A percentile compares a stretch with the other conserved stretches of the same genome.
These are phyloP conservation scores for Cephus runcator DNA, from an alignment of 2,888 invertebrate genomes.

Conservation along the genomic window DNA sequence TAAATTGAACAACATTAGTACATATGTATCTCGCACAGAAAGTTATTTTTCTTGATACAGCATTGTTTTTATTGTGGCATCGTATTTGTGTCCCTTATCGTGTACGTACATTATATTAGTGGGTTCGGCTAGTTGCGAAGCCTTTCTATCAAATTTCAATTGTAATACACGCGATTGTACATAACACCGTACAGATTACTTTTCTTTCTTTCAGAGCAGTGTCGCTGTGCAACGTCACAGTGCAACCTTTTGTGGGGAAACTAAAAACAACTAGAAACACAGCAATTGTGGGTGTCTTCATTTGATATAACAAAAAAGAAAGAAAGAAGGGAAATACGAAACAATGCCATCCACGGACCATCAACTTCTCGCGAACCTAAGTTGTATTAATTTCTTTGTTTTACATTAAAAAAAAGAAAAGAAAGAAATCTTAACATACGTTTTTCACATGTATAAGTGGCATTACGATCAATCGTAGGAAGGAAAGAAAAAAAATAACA, in stretches of 20 bases:
- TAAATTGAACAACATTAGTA: not conserved
- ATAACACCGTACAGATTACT: not conserved
- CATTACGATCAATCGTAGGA: not conserved
- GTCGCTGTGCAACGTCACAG: slow-evolving; percentile 40
- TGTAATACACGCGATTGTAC: not conserved
- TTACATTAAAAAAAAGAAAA: slow-evolving; percentile 31
- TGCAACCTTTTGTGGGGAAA: slow-evolving; percentile 36
- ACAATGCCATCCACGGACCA: slow-evolving; percentile 46
- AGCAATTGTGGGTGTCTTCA: slow-evolving; percentile 38
- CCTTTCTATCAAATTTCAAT: not conserved
- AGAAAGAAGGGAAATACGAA: slow-evolving; percentile 29
- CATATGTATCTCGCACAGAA: not conserved
- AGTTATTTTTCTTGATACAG: slow-evolving; percentile 2
- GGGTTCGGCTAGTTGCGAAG: not conserved
- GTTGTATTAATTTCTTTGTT: slow-evolving; percentile 46
- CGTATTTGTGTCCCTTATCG: not conserved
- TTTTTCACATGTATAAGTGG: not conserved
- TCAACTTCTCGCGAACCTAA: slow-evolving; percentile 39
- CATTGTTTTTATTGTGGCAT: not conserved
- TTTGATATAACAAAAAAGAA: slow-evolving; percentile 29
- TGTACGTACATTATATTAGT: not conserved
- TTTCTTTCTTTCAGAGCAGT: slow-evolving; percentile 39
- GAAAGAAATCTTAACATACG: not conserved
- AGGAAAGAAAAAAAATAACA: slow-evolving; percentile 35
- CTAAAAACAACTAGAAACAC: slow-evolving; percentile 35